A percentile compares a stretch with the other conserved stretches of the same genome.
Evolutionary conservation across 2,113 vertebrate genomes (phyloP).

Genomic region (Phrynosoma blainvillii): DNA sequence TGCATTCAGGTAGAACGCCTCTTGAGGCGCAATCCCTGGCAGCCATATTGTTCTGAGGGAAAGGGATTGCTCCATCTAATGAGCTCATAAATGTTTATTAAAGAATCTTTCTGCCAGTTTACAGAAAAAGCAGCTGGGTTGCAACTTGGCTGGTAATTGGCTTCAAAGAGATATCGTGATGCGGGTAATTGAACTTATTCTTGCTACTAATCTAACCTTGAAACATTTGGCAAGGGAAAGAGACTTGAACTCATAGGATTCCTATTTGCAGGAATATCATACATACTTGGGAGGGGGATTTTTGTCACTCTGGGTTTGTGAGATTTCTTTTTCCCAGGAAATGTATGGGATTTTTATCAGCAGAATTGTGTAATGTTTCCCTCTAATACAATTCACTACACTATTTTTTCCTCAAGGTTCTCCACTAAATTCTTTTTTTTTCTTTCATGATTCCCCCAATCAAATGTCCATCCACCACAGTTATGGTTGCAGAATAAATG

Average conservation of each 20-base stretch:
- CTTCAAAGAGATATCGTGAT: slow-evolving; percentile 78
- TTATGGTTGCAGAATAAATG: not conserved
- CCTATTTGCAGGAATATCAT: not conserved
- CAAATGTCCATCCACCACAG: not conserved
- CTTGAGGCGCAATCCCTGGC: slow-evolving; percentile 63
- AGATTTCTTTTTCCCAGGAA: too few relatives aligned
- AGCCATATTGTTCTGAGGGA: slow-evolving; percentile 61
- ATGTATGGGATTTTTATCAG: not conserved
- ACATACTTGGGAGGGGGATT: not conserved
- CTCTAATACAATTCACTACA: not conserved
- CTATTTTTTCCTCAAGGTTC: not conserved
- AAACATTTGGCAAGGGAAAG: not conserved
- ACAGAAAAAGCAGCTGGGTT: slow-evolving; percentile 71
- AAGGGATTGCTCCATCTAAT: slow-evolving; percentile 38
- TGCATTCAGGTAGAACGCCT: slow-evolving; percentile 74
- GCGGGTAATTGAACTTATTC: slow-evolving; percentile 55
- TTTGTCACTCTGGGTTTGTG: too few relatives aligned
- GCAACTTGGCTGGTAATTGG: slow-evolving; percentile 61
- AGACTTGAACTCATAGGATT: not conserved
- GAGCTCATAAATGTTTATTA: slow-evolving; percentile 76
- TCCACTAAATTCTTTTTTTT: not conserved
- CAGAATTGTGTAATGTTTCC: not conserved
- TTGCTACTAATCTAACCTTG: not conserved
- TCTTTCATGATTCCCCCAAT: not conserved
- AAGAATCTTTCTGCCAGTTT: slow-evolving; percentile 73